phyloP scores from a whole-genome alignment of 2,113 vertebrate genomes.

The Martes martes region DNA sequence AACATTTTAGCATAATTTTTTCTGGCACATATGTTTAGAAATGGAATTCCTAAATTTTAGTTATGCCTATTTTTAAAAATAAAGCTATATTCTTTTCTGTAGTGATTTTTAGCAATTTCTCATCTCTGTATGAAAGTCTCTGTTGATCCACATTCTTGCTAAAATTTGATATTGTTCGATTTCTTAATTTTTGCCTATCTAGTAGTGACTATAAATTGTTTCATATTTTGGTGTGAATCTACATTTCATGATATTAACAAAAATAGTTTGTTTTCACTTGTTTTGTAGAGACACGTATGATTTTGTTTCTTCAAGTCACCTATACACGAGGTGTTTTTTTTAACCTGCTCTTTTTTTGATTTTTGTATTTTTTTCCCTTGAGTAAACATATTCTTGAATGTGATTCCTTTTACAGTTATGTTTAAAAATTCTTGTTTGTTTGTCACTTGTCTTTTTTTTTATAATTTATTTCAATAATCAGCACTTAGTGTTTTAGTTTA shows the following conservation, averaged over 20 bases:
- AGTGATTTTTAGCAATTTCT: conserved; percentile 23
- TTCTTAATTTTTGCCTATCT: not conserved
- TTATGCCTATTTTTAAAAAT: not conserved
- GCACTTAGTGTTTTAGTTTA: not conserved
- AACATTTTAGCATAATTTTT: not conserved
- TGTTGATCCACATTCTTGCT: not conserved
- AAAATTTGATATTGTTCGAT: not conserved
- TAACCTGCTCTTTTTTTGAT: not conserved
- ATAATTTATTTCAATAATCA: not conserved
- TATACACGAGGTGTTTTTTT: not conserved
- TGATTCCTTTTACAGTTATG: not conserved
- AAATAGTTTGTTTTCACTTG: not conserved
- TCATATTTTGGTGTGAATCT: not conserved
- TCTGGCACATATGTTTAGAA: not conserved
- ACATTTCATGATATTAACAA: not conserved
- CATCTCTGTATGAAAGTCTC: not conserved
- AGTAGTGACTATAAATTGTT: not conserved
- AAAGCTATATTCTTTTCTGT: not conserved
- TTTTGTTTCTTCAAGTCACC: not conserved
- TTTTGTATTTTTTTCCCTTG: not conserved
- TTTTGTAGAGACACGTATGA: not conserved
- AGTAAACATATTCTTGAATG: not conserved
- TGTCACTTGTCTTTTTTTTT: not conserved
- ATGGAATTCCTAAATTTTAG: not conserved
- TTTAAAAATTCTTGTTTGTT: not conserved